Evolutionary conservation across 1,140 invertebrate genomes (phyloP).

Genomic region (Apis dorsata): DNA sequence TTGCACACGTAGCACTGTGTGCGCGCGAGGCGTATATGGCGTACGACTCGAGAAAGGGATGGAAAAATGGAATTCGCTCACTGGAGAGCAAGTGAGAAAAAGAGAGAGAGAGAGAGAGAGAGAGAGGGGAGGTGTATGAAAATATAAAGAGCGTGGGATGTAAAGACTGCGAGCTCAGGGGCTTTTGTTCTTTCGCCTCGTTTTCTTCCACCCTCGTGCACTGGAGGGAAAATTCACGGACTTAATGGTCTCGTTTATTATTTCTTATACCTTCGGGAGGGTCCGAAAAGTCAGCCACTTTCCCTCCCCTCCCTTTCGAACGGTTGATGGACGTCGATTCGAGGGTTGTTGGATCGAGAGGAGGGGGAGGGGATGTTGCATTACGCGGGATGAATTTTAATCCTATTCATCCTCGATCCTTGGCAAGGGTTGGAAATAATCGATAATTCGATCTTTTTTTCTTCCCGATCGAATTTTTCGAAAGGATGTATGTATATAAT

Average conservation of each 20-base stretch:
- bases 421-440: too few relatives aligned
- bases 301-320: conserved; percentile 31
- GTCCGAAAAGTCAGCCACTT: conserved; percentile 63
- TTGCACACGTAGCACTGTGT: too few relatives aligned
- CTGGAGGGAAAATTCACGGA: conserved; percentile 67
- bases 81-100: neutral
- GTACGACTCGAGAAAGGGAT: neutral
- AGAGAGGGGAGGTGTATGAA: conserved; percentile 53
- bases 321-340: conserved; percentile 40
- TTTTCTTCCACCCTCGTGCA: conserved; percentile 54
- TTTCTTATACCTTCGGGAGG: conserved; percentile 66
- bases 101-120: conserved; percentile 6
- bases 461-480: too few relatives aligned
- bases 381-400: neutral
- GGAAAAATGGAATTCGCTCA: too few relatives aligned
- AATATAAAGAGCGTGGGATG: conserved; percentile 66
- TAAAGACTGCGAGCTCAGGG: conserved; percentile 65
- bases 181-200: conserved; percentile 67
- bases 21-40: too few relatives aligned
- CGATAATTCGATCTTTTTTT: too few relatives aligned
- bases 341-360: neutral
- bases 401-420: neutral
- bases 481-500: too few relatives aligned
- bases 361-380: too few relatives aligned
- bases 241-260: conserved; percentile 72